phyloP scores from a whole-genome alignment of 2,797 vertebrate genomes.

The Amblyopsis hoosieri region DNA sequence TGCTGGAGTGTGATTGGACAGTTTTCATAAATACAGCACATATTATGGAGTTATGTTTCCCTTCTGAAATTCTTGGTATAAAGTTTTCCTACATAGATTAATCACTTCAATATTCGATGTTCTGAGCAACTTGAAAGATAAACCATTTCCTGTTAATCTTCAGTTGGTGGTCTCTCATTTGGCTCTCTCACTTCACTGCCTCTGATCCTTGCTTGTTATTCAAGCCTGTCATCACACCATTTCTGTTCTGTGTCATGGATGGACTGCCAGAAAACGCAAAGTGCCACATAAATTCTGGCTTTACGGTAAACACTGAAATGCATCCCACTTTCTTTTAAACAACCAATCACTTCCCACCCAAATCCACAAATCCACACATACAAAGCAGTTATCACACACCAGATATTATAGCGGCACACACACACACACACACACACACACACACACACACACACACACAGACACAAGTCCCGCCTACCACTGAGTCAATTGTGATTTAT shows the following conservation, averaged over 20 bases:
- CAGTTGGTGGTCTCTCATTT: slow-evolving; percentile 33
- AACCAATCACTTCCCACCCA: slow-evolving; percentile 25
- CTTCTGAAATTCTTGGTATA: slow-evolving; percentile 27
- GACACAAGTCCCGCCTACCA: slow-evolving; percentile 4
- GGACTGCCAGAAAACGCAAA: slow-evolving; percentile 67
- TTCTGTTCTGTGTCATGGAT: slow-evolving; percentile 69
- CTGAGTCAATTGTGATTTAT: no score
- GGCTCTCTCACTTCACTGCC: slow-evolving; percentile 32
- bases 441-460: slow-evolving; percentile 30
- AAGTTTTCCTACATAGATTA: slow-evolving; percentile 51
- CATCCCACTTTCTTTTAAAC: slow-evolving; percentile 66
- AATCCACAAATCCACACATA: slow-evolving; percentile 45
- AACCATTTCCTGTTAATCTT: slow-evolving; percentile 42
- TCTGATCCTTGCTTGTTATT: slow-evolving; percentile 64
- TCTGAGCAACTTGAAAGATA: slow-evolving; percentile 43
- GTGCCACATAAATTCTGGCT: slow-evolving; percentile 59
- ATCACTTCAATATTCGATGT: slow-evolving; percentile 12
- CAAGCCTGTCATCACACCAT: slow-evolving; percentile 72
- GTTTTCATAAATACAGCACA: no score
- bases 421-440: slow-evolving; percentile 15
- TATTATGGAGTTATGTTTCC: background rate
- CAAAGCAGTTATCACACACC: slow-evolving; percentile 2
- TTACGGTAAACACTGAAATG: slow-evolving; percentile 66
- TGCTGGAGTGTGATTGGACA: no score
- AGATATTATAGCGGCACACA: slow-evolving; percentile 14